phyloP scores from a whole-genome alignment of 2,888 invertebrate genomes.

The Isoperla grammatica region DNA sequence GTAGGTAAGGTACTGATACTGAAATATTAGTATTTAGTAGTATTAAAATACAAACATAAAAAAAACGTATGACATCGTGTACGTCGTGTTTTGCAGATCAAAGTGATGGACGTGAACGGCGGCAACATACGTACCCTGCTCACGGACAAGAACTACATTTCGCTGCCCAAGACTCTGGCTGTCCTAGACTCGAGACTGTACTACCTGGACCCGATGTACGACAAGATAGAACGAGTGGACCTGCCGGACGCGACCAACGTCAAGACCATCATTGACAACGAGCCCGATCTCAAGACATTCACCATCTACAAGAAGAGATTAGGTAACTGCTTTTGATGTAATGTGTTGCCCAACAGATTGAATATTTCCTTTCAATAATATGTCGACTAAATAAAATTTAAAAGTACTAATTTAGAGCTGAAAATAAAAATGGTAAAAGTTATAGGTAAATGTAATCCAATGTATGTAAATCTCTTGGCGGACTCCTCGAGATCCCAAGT shows the following conservation, averaged over 20 bases:
- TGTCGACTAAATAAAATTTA: too few relatives aligned
- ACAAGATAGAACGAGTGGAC: constrained; percentile 81
- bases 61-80: too few relatives aligned
- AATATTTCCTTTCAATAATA: constrained; percentile 5
- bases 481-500: too few relatives aligned
- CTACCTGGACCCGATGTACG: constrained; percentile 82
- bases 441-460: too few relatives aligned
- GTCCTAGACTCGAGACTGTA: constrained; percentile 77
- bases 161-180: constrained; percentile 73
- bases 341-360: constrained; percentile 12
- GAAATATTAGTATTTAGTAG: too few relatives aligned
- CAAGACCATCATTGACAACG: constrained; percentile 72
- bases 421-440: too few relatives aligned
- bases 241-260: constrained; percentile 73
- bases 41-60: too few relatives aligned
- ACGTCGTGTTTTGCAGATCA: constrained; percentile 34
- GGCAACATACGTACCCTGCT: constrained; percentile 61
- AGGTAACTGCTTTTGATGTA: constrained; percentile 34
- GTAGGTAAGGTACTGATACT: too few relatives aligned
- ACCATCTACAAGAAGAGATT: constrained; percentile 83
- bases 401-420: too few relatives aligned
- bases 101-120: constrained; percentile 67
- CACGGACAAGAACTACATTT: constrained; percentile 62
- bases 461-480: too few relatives aligned
- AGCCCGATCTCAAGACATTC: constrained; percentile 79